Conservation (phyloP, 2,888 invertebrate species). For the Ophraella communa region DNA sequence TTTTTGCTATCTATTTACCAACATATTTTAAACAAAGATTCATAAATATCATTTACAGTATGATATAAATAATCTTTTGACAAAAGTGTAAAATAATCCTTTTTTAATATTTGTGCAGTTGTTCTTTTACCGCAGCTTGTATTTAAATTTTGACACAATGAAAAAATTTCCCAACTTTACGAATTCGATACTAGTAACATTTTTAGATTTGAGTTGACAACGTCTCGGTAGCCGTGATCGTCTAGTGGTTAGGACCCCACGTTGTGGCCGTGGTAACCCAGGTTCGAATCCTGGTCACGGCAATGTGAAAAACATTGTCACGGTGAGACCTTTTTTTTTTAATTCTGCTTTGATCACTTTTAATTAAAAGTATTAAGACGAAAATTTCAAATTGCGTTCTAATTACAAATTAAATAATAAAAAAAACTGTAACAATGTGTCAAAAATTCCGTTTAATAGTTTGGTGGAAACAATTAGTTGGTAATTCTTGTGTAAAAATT, state of each 20-base stretch:
- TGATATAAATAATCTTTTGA: neutral
- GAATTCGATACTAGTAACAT: neutral
- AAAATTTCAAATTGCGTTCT: too few species aligned
- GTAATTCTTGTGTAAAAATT: too few species aligned
- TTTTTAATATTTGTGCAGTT: too few species aligned
- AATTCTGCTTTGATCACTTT: neutral
- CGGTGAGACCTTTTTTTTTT: neutral
- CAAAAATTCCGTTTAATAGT: too few species aligned
- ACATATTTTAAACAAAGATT: neutral
- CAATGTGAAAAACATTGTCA: constrained; percentile 44
- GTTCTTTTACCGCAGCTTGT: too few species aligned
- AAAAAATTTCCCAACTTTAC: neutral
- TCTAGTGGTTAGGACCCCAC: constrained; percentile 62
- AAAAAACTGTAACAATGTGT: too few species aligned
- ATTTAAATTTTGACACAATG: too few species aligned
- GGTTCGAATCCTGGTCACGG: constrained; percentile 68
- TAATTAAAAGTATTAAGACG: neutral
- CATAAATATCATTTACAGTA: neutral
- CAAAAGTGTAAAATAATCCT: too few species aligned
- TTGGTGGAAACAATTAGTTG: too few species aligned
- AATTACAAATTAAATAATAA: too few species aligned
- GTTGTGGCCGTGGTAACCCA: constrained; percentile 70
- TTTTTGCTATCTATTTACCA: neutral
- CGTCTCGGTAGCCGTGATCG: constrained; percentile 53
- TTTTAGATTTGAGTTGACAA: neutral